Evolutionary conservation across 2,888 invertebrate species (phyloP).

Genomic region (Ophraella communa): DNA sequence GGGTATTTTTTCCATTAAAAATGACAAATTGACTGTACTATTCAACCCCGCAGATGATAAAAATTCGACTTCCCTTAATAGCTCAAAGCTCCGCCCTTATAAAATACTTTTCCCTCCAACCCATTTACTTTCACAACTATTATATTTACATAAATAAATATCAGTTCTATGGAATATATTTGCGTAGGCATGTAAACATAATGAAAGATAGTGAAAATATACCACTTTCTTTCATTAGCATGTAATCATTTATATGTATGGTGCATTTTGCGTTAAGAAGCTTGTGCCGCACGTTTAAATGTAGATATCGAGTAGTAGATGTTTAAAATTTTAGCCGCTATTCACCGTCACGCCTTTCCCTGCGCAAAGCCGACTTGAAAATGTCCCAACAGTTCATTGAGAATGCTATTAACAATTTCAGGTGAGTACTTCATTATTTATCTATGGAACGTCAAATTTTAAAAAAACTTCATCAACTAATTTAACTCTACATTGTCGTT

Average conservation of each 20-base stretch:
- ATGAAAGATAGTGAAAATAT: too few relatives aligned
- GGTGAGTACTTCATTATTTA: conserved; percentile 64
- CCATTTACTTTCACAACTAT: too few relatives aligned
- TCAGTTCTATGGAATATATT: too few relatives aligned
- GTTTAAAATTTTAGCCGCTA: conserved; percentile 73
- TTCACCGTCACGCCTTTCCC: conserved; percentile 82
- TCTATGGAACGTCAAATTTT: not conserved
- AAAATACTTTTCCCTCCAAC: too few relatives aligned
- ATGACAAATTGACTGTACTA: too few relatives aligned
- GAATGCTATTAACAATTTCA: conserved; percentile 74
- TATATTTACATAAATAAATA: too few relatives aligned
- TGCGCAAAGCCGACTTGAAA: conserved; percentile 82
- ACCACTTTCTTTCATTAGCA: not conserved
- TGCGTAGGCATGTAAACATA: too few relatives aligned
- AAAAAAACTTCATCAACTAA: not conserved
- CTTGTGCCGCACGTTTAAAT: conserved; percentile 44
- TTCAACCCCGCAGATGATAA: too few relatives aligned
- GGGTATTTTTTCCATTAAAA: too few relatives aligned
- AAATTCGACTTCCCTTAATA: too few relatives aligned
- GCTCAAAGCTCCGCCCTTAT: too few relatives aligned
- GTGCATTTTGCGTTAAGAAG: conserved; percentile 36
- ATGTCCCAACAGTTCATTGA: conserved; percentile 79
- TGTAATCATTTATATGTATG: conserved; percentile 16
- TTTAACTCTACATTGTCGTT: not conserved
- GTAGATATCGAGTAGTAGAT: conserved; percentile 46